phyloP scores from a whole-genome alignment of 64 coral and sea anemone species.

The Platygyra sinensis region DNA sequence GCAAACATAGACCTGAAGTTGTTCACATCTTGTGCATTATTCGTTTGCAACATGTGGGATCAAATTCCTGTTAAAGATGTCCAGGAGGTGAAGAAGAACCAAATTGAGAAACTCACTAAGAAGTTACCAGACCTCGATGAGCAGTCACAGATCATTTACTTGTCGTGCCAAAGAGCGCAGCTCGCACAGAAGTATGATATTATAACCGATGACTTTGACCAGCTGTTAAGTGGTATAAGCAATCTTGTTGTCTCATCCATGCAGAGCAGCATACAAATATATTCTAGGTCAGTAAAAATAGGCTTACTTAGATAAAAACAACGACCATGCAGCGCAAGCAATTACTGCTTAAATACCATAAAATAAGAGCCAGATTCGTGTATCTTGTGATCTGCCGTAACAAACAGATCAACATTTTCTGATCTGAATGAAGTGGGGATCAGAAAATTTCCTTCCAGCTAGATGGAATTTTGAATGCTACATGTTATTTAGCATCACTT shows the following conservation, averaged over 20 bases:
- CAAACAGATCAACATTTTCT: too few species aligned
- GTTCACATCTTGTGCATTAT: not conserved
- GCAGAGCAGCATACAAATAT: not conserved
- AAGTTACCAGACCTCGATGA: not conserved
- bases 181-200: not conserved
- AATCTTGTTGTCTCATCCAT: not conserved
- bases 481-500: too few species aligned
- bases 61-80: not conserved
- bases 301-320: too few species aligned
- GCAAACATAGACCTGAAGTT: not conserved
- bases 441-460: too few species aligned
- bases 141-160: not conserved
- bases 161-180: not conserved
- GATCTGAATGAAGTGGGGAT: too few species aligned
- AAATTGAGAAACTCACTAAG: not conserved
- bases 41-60: constrained; percentile 33
- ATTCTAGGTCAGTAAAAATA: not conserved
- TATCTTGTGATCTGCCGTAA: too few species aligned
- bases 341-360: too few species aligned
- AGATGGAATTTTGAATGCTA: too few species aligned
- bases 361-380: too few species aligned
- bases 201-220: constrained; percentile 3
- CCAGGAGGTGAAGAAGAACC: not conserved
- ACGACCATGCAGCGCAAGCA: too few species aligned
- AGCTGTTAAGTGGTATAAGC: constrained; percentile 8